Evolutionary conservation across 1,140 invertebrate species (phyloP).

Genomic region (Tetragonula clypearis): DNA sequence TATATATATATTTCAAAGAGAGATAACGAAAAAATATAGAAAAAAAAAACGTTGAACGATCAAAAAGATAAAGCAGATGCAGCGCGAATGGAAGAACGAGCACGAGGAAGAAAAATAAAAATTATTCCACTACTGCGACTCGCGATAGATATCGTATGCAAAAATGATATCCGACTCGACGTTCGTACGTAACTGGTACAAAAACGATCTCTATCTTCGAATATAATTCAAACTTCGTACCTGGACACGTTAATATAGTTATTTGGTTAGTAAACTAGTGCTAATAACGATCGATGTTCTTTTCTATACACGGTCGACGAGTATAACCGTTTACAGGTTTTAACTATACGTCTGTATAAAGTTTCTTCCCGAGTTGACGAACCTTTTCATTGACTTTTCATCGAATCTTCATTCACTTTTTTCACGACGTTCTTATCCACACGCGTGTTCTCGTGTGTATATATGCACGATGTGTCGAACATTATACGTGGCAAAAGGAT

Average conservation of each 20-base stretch:
- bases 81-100: background rate
- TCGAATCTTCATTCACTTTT: background rate
- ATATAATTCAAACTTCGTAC: slow-evolving; percentile 16
- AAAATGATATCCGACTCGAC: background rate
- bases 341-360: background rate
- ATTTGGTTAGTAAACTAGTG: slow-evolving; percentile 55
- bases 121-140: background rate
- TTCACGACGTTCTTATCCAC: no score
- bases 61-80: background rate
- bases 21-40: background rate
- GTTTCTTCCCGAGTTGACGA: background rate
- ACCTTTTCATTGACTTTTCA: background rate
- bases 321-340: background rate
- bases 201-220: slow-evolving; percentile 7
- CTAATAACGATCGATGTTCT: slow-evolving; percentile 42
- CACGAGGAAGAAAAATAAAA: background rate
- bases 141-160: background rate
- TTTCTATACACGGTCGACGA: slow-evolving; percentile 11
- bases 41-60: background rate
- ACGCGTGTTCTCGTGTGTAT: background rate
- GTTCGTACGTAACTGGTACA: background rate
- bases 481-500: background rate
- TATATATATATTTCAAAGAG: no score
- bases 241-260: slow-evolving; percentile 50
- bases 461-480: background rate